Evolutionary conservation across 2,888 invertebrate species (phyloP), one percentile per base, ranked within the genome.

Genomic region (Helicoverpa assulta): DNA sequence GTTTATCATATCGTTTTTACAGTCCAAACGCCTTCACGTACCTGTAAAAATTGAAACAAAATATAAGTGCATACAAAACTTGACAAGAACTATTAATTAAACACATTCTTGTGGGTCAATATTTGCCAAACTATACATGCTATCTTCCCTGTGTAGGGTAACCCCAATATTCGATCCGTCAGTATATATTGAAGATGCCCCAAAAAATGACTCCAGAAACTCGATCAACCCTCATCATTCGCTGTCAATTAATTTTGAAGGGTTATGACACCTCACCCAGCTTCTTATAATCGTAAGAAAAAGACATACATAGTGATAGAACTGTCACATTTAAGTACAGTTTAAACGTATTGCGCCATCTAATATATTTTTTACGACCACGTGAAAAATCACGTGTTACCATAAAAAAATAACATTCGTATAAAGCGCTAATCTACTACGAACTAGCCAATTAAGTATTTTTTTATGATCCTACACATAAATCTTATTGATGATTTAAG

Each of bases 1-100:
- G 37, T 12, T 37, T 37, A 58, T 56, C 18, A 47, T 68, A 68
- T 66, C 60, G 59, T 63, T 67, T 58, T 7, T 69, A 69, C 62
- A 79, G 75, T 67, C 76, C 79, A 79, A 57, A 59, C 66, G 52
- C 62, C 65, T 37, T 79, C 76, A 77, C 76, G 47, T 77, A 77
- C 76, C 76, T 77, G 79, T 55, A 74, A 79, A 33, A 63, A 79
- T 5, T 19, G 16, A 63, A 19, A 60, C 10, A 0, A 6, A 18
- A 51, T 14, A 5, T 71, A 57, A 70, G 1, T 7, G 12, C 0
- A 5, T 43, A 16, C 5, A 47, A 3, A 40, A 40, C 3, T 40
- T 14, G 14, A 40, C 4, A 40, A 33, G 2, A 33, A 33, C 2
- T 33, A 33, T 1, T 33, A 8, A 33, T 8, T 12, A 3, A 3